phyloP scores from a whole-genome alignment of 2,888 invertebrate species.

The Papilio demoleus region DNA sequence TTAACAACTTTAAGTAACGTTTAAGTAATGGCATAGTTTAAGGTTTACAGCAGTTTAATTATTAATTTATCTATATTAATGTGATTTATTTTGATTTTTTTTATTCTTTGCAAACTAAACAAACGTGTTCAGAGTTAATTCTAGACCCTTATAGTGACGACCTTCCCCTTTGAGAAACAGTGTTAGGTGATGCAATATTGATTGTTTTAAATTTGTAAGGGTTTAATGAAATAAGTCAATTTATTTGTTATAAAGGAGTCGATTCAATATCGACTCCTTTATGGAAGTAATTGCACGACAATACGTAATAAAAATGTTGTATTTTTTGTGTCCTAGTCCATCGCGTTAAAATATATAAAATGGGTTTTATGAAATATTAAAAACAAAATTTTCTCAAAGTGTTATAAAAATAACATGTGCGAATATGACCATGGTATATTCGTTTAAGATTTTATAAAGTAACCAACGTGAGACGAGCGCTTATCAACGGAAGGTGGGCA shows the following conservation, averaged over 20 bases:
- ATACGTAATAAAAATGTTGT: neutral
- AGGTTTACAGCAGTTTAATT: too few relatives aligned
- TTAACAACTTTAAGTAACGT: too few relatives aligned
- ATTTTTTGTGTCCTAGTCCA: too few relatives aligned
- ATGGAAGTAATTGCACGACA: neutral
- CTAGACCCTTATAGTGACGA: neutral
- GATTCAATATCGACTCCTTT: neutral
- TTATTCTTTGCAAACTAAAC: neutral
- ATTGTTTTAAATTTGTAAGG: neutral
- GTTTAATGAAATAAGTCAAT: neutral
- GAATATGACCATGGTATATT: neutral
- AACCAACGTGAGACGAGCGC: too few relatives aligned
- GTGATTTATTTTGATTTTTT: neutral
- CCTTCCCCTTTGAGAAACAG: neutral
- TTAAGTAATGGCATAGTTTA: too few relatives aligned
- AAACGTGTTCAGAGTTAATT: slow-evolving; percentile 8
- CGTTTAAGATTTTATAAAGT: neutral
- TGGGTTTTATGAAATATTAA: too few relatives aligned
- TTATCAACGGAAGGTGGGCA: slow-evolving; percentile 21
- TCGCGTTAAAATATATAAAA: too few relatives aligned
- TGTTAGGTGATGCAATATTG: neutral
- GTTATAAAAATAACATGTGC: neutral
- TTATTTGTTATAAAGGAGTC: neutral
- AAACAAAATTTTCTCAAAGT: too few relatives aligned
- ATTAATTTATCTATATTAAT: too few relatives aligned